phyloP scores from a whole-genome alignment of 2,888 invertebrate genomes.

The Cephonodes hylas region DNA sequence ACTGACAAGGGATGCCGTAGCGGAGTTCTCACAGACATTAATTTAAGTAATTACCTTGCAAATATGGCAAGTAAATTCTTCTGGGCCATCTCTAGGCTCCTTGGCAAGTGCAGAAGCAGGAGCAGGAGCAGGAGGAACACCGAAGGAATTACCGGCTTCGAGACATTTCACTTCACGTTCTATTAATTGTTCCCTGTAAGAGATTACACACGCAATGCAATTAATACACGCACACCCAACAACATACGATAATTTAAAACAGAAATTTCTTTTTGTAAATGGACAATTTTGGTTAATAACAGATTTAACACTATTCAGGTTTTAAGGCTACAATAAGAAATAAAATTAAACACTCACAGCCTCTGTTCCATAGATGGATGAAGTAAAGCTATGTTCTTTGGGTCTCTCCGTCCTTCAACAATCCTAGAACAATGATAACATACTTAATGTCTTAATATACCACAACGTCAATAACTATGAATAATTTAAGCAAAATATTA shows the following conservation, averaged over 20 bases:
- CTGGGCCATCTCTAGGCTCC: conserved; percentile 24
- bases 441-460: neutral
- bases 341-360: conserved; percentile 44
- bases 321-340: no score
- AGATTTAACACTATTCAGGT: no score
- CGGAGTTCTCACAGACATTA: no score
- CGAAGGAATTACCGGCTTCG: conserved; percentile 25
- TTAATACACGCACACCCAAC: neutral
- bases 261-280: no score
- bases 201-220: neutral
- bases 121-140: no score
- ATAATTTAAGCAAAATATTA: neutral
- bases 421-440: conserved; percentile 44
- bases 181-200: conserved; percentile 53
- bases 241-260: no score
- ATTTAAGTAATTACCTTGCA: conserved; percentile 51
- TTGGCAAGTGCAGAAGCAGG: no score
- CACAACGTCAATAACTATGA: neutral
- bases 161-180: conserved; percentile 59
- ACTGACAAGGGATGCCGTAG: no score
- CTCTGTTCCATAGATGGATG: conserved; percentile 47
- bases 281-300: no score
- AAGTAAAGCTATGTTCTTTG: conserved; percentile 57
- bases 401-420: conserved; percentile 59
- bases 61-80: conserved; percentile 61